Percentiles rank a stretch among this genome's conserved stretches.
Evolutionary conservation across 1,140 invertebrate genomes (phyloP).

Genomic region (Phortica variegata): DNA sequence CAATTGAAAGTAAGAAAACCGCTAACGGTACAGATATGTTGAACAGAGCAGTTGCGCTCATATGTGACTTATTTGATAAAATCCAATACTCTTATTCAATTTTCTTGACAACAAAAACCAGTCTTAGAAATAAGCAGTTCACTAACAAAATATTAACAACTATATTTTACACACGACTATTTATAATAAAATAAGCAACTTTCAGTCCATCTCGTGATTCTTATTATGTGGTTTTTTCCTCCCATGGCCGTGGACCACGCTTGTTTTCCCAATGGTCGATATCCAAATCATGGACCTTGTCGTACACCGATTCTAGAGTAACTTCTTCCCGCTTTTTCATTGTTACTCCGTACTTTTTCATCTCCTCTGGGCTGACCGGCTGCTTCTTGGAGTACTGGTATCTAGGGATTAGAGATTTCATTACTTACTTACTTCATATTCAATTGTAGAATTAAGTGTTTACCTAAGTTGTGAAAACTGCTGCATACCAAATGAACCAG

Average conservation of each 20-base stretch:
- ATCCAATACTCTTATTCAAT: too few relatives aligned
- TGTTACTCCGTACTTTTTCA: conserved; percentile 65
- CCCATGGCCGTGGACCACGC: conserved; percentile 78
- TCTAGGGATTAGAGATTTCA: conserved; percentile 50
- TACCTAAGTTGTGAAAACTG: conserved; percentile 71
- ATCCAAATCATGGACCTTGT: conserved; percentile 70
- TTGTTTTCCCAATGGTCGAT: conserved; percentile 80
- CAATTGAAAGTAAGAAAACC: too few relatives aligned
- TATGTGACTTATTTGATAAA: too few relatives aligned
- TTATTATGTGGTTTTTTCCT: conserved; percentile 58
- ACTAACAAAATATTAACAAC: too few relatives aligned
- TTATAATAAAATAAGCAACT: conserved; percentile 4
- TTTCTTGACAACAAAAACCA: too few relatives aligned
- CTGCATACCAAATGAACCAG: conserved; percentile 69
- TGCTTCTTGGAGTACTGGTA: conserved; percentile 69
- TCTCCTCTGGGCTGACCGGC: conserved; percentile 64
- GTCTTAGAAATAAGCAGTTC: too few relatives aligned
- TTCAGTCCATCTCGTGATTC: conserved; percentile 3
- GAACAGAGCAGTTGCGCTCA: too few relatives aligned
- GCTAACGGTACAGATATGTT: too few relatives aligned
- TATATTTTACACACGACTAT: conserved; percentile 23
- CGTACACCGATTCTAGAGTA: conserved; percentile 71
- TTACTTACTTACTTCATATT: not conserved
- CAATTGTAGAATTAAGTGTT: conserved; percentile 4
- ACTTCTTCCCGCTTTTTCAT: conserved; percentile 68